Conservation (phyloP, 2,888 invertebrate genomes). For the Diogma glabrata region DNA sequence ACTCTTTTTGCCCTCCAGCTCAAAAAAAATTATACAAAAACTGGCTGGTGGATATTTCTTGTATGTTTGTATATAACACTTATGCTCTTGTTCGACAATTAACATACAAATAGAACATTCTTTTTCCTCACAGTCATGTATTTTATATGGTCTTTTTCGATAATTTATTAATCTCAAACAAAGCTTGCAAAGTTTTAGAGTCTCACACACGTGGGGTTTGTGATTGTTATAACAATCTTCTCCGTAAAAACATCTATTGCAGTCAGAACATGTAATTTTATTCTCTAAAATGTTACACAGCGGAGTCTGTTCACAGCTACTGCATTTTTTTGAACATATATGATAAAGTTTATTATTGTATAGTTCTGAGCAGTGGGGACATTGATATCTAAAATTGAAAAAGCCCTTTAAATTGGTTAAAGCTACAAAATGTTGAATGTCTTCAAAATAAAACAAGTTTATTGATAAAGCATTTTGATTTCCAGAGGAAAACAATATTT, state of each 20-base stretch:
- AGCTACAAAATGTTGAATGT: neutral
- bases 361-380: neutral
- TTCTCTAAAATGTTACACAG: neutral
- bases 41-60: neutral
- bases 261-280: neutral
- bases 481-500: neutral
- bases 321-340: neutral
- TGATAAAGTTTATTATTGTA: neutral
- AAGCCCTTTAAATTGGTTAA: neutral
- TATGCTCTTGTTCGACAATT: neutral
- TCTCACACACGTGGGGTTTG: neutral
- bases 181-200: neutral
- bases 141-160: too few relatives aligned
- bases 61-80: slow-evolving; percentile 1
- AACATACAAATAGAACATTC: neutral
- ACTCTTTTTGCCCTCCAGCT: neutral
- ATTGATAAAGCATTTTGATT: neutral
- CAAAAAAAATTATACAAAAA: slow-evolving; percentile 1
- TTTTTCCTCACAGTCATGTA: neutral
- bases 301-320: neutral
- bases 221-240: neutral
- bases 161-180: neutral
- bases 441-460: neutral
- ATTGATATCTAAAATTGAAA: neutral
- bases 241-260: neutral